Evolutionary conservation across 2,888 invertebrate species (phyloP), one percentile per base, ranked within the genome.

Genomic region (Scaptomyza parva): DNA sequence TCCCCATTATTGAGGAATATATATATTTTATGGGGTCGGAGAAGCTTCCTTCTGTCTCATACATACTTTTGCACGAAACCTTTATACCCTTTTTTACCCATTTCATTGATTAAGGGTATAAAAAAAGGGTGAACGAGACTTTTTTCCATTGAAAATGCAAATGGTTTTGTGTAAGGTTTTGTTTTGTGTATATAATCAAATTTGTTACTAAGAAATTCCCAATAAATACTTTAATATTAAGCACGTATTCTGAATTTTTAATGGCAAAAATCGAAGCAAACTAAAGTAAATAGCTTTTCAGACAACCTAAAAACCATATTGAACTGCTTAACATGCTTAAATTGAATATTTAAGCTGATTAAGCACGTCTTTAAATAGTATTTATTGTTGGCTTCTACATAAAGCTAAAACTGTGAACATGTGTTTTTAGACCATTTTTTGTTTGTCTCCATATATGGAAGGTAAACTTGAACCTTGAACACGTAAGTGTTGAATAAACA

Each of bases 121-220:
- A 22, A 44, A 51, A 35, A 9, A 47, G 11, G n/a, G n/a, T n/a
- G 33, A 17, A 40, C 17, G 37, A 37, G 37, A 37, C 37, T 14
- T 37, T 37, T 47, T 71, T 76, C 71, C 50, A 76, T 44, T 44
- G 53, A 63, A 63, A 62, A 43, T 30, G 50, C 40, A 9, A 45
- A 30, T 30, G 18, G 14, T 48, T 62, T 40, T 20, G 12, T 5
- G 14, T 47, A 11, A 18, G 28, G 14, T 17, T 30, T 30, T 33
- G n/a, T 33, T 33, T 33, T 39, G 26, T 50, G 17, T 18, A 53
- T 24, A 33, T 43, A 63, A 60, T 39, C 22, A 44, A 37, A 22
- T 22, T 44, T 22, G 44, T 60, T 22, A 37, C 11, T 60, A 18
- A 9, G 1, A 12, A 24, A 28, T n/a, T 35, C 11, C 8, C 30